Percentiles rank a stretch among this genome's conserved stretches.
phyloP scores from a whole-genome alignment of 2,797 vertebrate genomes.

The Malacoraja senta region DNA sequence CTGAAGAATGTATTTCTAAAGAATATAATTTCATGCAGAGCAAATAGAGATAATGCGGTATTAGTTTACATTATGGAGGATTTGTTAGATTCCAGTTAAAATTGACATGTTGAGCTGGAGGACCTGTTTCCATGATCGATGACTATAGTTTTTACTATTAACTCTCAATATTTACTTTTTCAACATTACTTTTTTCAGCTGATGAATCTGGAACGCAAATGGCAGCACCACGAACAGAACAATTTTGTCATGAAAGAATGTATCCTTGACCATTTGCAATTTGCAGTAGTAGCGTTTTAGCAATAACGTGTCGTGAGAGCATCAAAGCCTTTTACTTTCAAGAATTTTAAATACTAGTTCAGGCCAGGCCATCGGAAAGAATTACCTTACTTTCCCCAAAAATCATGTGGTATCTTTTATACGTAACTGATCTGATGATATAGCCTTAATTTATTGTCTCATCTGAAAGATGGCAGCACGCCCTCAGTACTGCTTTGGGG shows the following conservation, averaged over 20 bases:
- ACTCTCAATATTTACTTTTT: slow-evolving; percentile 43
- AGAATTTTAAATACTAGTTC: not conserved
- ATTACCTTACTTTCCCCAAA: not conserved
- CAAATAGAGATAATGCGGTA: not conserved
- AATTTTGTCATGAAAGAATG: slow-evolving; percentile 98
- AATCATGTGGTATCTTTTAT: not conserved
- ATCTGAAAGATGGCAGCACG: not conserved
- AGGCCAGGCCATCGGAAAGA: not conserved
- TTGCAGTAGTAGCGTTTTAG: not conserved
- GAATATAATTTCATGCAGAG: slow-evolving; percentile 6
- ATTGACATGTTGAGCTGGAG: too few relatives aligned
- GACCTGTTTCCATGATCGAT: too few relatives aligned
- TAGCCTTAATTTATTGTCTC: not conserved
- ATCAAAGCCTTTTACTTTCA: not conserved
- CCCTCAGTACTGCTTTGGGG: not conserved
- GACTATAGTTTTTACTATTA: not conserved
- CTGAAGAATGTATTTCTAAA: not conserved
- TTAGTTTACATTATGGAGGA: not conserved
- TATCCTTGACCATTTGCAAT: slow-evolving; percentile 70
- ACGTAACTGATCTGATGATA: not conserved
- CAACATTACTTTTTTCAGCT: slow-evolving; percentile 63
- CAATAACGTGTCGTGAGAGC: not conserved
- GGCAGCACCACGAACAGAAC: slow-evolving; percentile 93
- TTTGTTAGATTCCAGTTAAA: not conserved
- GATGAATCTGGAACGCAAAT: slow-evolving; percentile 89